These are phyloP conservation scores for Sisor rabdophorus DNA, from an alignment of 2,113 vertebrate species.

Conservation along the genomic window DNA sequence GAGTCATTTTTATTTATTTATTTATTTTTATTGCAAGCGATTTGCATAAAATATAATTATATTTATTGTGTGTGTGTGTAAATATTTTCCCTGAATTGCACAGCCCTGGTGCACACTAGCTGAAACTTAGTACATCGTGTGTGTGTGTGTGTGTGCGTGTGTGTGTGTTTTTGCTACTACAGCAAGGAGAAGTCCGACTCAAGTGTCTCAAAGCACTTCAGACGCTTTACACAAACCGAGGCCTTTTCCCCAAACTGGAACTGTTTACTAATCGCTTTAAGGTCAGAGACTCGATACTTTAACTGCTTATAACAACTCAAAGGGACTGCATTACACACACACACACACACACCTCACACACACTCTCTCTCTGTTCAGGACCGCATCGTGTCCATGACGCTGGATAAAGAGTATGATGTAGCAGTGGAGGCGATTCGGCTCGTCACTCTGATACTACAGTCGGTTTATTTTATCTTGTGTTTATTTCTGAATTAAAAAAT, in stretches of 20 bases:
- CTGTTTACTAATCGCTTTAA: conserved; percentile 98
- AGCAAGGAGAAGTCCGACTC: conserved; percentile 99
- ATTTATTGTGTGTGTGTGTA: no score
- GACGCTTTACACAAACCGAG: conserved; percentile 96
- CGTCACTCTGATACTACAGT: conserved; percentile 97
- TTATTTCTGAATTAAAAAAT: no score
- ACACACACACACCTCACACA: background rate
- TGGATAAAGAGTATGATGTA: conserved; percentile 98
- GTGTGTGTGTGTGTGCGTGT: no score
- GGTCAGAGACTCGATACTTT: conserved; percentile 65
- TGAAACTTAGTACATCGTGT: background rate
- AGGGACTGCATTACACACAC: background rate
- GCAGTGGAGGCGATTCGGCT: conserved; percentile 97
- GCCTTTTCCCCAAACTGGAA: conserved; percentile 94
- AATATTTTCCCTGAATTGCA: no score
- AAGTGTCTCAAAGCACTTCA: conserved; percentile 98
- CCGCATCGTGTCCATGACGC: conserved; percentile 98
- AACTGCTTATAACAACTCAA: background rate
- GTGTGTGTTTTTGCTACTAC: conserved; percentile 48
- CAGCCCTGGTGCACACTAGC: background rate
- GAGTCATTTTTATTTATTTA: no score
- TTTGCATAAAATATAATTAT: no score
- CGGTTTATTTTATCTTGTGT: conserved; percentile 60
- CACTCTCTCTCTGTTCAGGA: conserved; percentile 70
- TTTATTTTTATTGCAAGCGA: no score